Conservation (phyloP, 2,888 invertebrate genomes). For the Drosophila pegasa region DNA sequence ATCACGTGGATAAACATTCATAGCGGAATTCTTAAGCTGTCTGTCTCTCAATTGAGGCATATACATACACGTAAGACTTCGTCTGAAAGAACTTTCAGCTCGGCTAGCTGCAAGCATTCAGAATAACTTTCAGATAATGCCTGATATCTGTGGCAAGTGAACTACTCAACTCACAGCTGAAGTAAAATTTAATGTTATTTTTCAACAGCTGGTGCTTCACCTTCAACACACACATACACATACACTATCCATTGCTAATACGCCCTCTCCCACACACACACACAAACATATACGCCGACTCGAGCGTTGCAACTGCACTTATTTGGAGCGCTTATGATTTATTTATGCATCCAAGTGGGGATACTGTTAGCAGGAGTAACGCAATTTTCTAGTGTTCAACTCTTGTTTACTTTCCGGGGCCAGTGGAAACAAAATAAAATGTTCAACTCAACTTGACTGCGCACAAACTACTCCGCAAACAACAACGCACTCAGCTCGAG, state of each 20-base stretch:
- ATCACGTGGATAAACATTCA: slow-evolving; percentile 21
- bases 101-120: background rate
- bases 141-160: slow-evolving; percentile 1
- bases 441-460: slow-evolving; percentile 43
- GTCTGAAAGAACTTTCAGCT: background rate
- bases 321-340: slow-evolving; percentile 71
- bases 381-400: slow-evolving; percentile 51
- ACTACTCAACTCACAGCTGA: background rate
- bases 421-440: slow-evolving; percentile 37
- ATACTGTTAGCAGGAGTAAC: slow-evolving; percentile 20
- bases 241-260: background rate
- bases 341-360: slow-evolving; percentile 62
- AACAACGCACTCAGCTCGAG: slow-evolving; percentile 30
- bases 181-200: slow-evolving; percentile 9
- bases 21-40: slow-evolving; percentile 10
- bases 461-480: slow-evolving; percentile 32
- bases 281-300: background rate
- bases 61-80: background rate
- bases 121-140: slow-evolving; percentile 16
- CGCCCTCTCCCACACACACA: background rate
- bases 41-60: slow-evolving; percentile 7
- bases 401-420: slow-evolving; percentile 38
- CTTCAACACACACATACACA: slow-evolving; percentile 3
- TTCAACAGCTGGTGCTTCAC: slow-evolving; percentile 19
- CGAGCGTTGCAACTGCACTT: slow-evolving; percentile 34